These are phyloP conservation scores for Emmelina monodactyla DNA, from an alignment of 2,888 invertebrate genomes.

Conservation along the genomic window DNA sequence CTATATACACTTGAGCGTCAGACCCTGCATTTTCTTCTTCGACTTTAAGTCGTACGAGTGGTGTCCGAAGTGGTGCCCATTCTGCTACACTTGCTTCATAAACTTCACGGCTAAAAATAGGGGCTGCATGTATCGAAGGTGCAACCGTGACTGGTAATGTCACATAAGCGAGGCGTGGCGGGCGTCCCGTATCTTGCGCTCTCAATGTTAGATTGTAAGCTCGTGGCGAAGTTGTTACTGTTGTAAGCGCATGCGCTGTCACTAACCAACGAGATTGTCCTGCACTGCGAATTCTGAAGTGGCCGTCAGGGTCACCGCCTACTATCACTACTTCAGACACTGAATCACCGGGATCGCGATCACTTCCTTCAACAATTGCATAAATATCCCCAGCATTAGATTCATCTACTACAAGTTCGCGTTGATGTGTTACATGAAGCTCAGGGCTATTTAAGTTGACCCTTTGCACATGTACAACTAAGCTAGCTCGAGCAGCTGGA, in stretches of 20 bases:
- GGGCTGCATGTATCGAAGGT: slow-evolving; percentile 86
- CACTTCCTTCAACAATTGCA: slow-evolving; percentile 86
- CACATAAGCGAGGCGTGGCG: slow-evolving; percentile 80
- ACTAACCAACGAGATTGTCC: slow-evolving; percentile 79
- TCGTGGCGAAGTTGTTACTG: slow-evolving; percentile 78
- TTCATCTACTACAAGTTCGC: slow-evolving; percentile 73
- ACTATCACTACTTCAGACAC: slow-evolving; percentile 84
- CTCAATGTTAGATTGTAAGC: slow-evolving; percentile 89
- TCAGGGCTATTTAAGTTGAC: slow-evolving; percentile 90
- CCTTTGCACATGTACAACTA: slow-evolving; percentile 78
- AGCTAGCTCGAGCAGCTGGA: slow-evolving; percentile 79
- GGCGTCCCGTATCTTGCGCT: slow-evolving; percentile 84
- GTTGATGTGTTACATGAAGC: slow-evolving; percentile 80
- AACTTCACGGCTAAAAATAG: slow-evolving; percentile 84
- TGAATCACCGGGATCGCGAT: slow-evolving; percentile 81
- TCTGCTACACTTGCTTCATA: slow-evolving; percentile 90
- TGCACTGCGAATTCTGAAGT: slow-evolving; percentile 77
- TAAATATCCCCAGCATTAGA: slow-evolving; percentile 85
- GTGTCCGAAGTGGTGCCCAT: slow-evolving; percentile 87
- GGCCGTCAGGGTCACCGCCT: slow-evolving; percentile 89
- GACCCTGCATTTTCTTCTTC: slow-evolving; percentile 84
- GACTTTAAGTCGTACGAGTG: slow-evolving; percentile 86
- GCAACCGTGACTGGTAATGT: slow-evolving; percentile 81
- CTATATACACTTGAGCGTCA: slow-evolving; percentile 84
- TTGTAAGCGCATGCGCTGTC: slow-evolving; percentile 77